Evolutionary conservation across 2,888 invertebrate genomes (phyloP).

Genomic region (Choreutis nemorana): DNA sequence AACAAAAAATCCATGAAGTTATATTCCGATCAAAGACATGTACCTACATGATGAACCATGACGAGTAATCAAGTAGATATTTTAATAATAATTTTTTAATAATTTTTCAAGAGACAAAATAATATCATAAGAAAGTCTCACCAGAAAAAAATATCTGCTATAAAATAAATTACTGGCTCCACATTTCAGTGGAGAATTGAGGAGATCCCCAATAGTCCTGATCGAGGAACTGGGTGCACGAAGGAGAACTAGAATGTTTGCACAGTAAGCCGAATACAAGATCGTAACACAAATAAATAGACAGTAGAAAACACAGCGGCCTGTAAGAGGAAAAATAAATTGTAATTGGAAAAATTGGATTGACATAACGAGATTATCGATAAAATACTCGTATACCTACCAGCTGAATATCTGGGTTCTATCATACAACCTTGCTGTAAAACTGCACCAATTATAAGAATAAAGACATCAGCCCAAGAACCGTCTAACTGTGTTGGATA

Average conservation of each 20-base stretch:
- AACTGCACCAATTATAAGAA: slow-evolving; percentile 61
- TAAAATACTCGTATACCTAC: slow-evolving; percentile 13
- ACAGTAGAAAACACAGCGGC: slow-evolving; percentile 36
- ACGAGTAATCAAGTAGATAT: too few species aligned
- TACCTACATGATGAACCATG: too few species aligned
- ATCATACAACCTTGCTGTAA: slow-evolving; percentile 66
- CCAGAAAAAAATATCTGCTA: slow-evolving; percentile 66
- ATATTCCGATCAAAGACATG: not conserved
- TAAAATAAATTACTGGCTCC: slow-evolving; percentile 69
- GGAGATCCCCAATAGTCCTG: slow-evolving; percentile 58
- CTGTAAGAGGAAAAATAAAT: slow-evolving; percentile 20
- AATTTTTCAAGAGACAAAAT: too few species aligned
- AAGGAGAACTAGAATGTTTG: slow-evolving; percentile 72
- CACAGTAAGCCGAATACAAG: slow-evolving; percentile 71
- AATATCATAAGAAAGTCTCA: slow-evolving; percentile 47
- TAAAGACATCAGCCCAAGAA: slow-evolving; percentile 42
- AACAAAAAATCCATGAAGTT: slow-evolving; percentile 5
- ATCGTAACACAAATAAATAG: slow-evolving; percentile 53
- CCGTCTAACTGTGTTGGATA: slow-evolving; percentile 28
- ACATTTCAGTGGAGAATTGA: slow-evolving; percentile 64
- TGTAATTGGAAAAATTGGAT: too few species aligned
- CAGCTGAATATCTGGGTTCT: slow-evolving; percentile 43
- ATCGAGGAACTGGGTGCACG: slow-evolving; percentile 70
- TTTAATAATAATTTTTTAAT: too few species aligned
- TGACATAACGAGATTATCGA: not conserved